Percentiles rank a stretch among this genome's conserved stretches.
phyloP scores from a whole-genome alignment of 2,797 vertebrate species.

The Helarctos malayanus region DNA sequence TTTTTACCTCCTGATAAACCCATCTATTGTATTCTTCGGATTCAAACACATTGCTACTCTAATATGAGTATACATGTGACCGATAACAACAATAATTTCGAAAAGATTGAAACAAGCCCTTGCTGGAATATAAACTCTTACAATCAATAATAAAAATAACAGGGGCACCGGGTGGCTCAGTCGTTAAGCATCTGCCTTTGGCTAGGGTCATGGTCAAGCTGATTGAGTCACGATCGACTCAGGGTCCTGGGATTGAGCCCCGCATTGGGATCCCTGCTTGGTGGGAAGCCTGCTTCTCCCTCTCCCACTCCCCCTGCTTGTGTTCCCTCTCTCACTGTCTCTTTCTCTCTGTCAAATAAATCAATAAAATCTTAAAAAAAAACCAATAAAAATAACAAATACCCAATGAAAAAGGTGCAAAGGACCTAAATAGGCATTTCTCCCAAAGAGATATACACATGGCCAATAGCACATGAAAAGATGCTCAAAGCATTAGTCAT shows the following conservation, averaged over 20 bases:
- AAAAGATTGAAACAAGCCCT: not conserved
- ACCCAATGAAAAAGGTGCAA: not conserved
- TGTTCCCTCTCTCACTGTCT: too few relatives aligned
- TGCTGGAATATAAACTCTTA: not conserved
- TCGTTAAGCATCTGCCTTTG: too few relatives aligned
- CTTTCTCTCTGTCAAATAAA: too few relatives aligned
- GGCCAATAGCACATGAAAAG: not conserved
- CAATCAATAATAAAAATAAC: not conserved
- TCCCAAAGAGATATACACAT: not conserved
- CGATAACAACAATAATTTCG: conserved; percentile 21
- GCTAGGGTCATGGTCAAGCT: too few relatives aligned
- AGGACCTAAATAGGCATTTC: not conserved
- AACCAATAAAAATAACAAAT: not conserved
- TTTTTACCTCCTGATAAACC: not conserved
- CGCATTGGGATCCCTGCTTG: too few relatives aligned
- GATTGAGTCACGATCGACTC: too few relatives aligned
- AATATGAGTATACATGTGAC: not conserved
- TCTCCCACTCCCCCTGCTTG: too few relatives aligned
- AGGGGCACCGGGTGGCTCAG: not conserved
- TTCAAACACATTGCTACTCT: not conserved
- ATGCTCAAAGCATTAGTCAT: not conserved
- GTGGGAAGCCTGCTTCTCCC: too few relatives aligned
- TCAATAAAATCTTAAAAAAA: too few relatives aligned
- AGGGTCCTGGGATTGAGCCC: too few relatives aligned
- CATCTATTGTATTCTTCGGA: not conserved